Evolutionary conservation across 1,140 invertebrate species (phyloP), one percentile per base, ranked within the genome.

Genomic region (Megalonaias nervosa): DNA sequence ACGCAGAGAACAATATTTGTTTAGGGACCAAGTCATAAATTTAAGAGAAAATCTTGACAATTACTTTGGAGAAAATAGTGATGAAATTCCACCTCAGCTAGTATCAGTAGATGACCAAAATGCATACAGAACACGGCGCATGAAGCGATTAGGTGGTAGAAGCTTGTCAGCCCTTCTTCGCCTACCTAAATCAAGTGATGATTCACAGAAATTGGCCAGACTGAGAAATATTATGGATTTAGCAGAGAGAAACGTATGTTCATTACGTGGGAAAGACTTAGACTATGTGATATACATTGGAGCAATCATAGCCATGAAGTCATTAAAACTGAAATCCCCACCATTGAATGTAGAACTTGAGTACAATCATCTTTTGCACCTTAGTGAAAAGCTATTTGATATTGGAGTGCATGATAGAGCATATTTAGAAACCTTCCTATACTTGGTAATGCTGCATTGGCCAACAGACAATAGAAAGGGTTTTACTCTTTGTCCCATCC

Each of bases 111-210:
- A 78, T 26, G 61, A 48, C 38, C 38, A 26, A 17, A 77, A 67
- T 73, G 79, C 75, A 59, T 82, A 75, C 57, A 71, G 72, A 31
- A 31, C 65, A 59, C 69, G 79, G 38, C 62, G 79, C 17, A 73
- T 72, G 19, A 59, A 26, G 31, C 74, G 66, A 64, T 26, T 72
- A 4, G 75, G 75, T 2, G 81, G 67, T 1, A 75, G 48, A n/a
- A 78, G 79, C 17, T 67, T 82, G 21, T 21, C 62, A 17, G 65
- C 38, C 11, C 62, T 76, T 17, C 66, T 79, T 62, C 26, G 38
- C 31, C 55, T 79, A 38, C 62, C 64, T 65, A n/a, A 80, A 86
- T 67, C 88, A 90, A 69, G 87, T 26, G 64, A 56, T 16, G 55
- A 62, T 14, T 64, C 58, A 56, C 67, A 64, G 21, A 59, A 68